Evolutionary conservation across 2,888 invertebrate genomes (phyloP).

Genomic region (Gari tellinella): DNA sequence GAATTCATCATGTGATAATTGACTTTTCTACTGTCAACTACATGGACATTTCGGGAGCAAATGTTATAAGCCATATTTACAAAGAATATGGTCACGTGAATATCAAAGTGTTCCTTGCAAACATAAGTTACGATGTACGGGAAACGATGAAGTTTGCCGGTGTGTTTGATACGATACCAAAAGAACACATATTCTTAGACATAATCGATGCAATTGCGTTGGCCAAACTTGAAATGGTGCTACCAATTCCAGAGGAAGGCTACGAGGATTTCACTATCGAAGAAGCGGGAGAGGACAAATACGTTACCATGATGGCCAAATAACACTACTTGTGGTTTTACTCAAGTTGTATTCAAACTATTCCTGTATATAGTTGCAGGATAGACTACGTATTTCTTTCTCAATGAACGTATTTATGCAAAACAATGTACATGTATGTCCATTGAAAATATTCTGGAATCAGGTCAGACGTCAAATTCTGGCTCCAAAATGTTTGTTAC

Average conservation of each 20-base stretch:
- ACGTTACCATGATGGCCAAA: constrained; percentile 64
- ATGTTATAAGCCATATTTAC: constrained; percentile 75
- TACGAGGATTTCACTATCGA: constrained; percentile 76
- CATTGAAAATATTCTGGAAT: too few relatives aligned
- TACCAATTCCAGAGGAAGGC: constrained; percentile 65
- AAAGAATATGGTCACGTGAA: constrained; percentile 77
- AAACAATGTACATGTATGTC: too few relatives aligned
- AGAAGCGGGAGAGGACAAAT: constrained; percentile 77
- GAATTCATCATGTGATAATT: constrained; percentile 76
- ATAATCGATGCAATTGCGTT: constrained; percentile 73
- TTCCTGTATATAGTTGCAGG: too few relatives aligned
- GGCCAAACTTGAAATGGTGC: constrained; percentile 67
- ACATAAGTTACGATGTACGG: constrained; percentile 68
- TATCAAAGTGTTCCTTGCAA: constrained; percentile 74
- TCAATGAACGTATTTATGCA: too few relatives aligned
- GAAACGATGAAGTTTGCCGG: constrained; percentile 74
- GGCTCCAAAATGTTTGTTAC: too few relatives aligned
- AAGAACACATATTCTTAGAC: constrained; percentile 71
- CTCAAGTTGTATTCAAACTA: too few relatives aligned
- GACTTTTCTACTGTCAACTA: constrained; percentile 77
- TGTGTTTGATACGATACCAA: constrained; percentile 73
- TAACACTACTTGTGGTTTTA: too few relatives aligned
- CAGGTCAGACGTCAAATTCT: too few relatives aligned
- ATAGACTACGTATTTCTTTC: too few relatives aligned
- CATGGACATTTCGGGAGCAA: constrained; percentile 78